Conservation (phyloP, 2,113 vertebrate genomes). For the Pollachius pollachius region DNA sequence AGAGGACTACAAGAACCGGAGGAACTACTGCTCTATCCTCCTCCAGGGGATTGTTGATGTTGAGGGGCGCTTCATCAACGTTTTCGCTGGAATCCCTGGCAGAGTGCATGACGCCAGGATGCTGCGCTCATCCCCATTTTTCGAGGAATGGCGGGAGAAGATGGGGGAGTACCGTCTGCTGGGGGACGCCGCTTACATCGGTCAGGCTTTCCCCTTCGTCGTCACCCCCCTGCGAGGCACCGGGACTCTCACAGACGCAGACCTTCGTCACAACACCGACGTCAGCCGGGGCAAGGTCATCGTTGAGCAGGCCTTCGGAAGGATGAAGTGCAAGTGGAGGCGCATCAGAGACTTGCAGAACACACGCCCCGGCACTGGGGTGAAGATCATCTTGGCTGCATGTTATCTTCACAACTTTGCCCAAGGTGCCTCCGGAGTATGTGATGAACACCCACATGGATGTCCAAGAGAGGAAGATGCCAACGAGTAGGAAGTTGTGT, state of each 20-base stretch:
- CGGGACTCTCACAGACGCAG: background rate
- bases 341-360: background rate
- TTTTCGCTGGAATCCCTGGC: conserved; percentile 11
- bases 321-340: background rate
- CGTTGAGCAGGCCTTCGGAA: background rate
- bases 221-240: conserved; percentile 8
- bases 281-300: background rate
- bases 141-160: conserved; percentile 12
- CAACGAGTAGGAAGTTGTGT: background rate
- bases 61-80: background rate
- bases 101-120: background rate
- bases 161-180: conserved; percentile 20
- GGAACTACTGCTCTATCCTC: conserved; percentile 19
- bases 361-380: background rate
- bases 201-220: conserved; percentile 21
- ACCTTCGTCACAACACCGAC: background rate
- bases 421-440: background rate
- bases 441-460: background rate
- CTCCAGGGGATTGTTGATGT: conserved; percentile 18
- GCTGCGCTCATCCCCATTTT: too few relatives aligned
- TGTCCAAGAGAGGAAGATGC: background rate
- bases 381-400: background rate
- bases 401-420: background rate
- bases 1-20: conserved; percentile 25
- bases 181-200: conserved; percentile 8